Percentiles rank a stretch among this genome's conserved stretches.
phyloP scores from a whole-genome alignment of 2,797 vertebrate genomes.

The Coranthus polyacanthus region DNA sequence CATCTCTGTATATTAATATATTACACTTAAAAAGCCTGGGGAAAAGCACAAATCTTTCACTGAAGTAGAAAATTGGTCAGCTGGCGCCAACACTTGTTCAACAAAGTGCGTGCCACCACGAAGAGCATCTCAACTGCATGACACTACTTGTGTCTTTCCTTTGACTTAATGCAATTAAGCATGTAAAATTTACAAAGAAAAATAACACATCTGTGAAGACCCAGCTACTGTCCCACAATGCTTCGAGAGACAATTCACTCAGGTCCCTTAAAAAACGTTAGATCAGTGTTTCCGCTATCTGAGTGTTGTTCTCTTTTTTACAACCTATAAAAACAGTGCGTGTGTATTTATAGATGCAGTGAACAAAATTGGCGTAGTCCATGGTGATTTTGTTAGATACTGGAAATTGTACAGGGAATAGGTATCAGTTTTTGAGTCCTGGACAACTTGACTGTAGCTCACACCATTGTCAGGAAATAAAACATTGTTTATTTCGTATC shows the following conservation, averaged over 20 bases:
- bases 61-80: conserved; percentile 20
- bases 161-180: conserved; percentile 1
- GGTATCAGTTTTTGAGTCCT: no score
- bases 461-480: background rate
- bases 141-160: background rate
- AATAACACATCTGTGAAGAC: conserved; percentile 12
- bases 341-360: background rate
- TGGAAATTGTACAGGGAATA: no score
- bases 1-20: conserved; percentile 2
- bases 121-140: background rate
- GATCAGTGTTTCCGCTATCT: background rate
- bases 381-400: no score
- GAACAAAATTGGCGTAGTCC: background rate
- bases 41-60: conserved; percentile 9
- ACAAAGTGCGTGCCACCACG: background rate
- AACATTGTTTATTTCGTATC: conserved; percentile 5
- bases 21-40: background rate
- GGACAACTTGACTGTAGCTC: no score
- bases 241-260: conserved; percentile 8
- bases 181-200: background rate
- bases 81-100: background rate
- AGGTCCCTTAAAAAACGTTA: conserved; percentile 3
- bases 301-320: conserved; percentile 6
- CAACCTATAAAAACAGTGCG: background rate
- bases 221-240: background rate